Base-by-base conservation (phyloP, 2,113 vertebrate species). In the Sclerurus mexicanus region DNA sequence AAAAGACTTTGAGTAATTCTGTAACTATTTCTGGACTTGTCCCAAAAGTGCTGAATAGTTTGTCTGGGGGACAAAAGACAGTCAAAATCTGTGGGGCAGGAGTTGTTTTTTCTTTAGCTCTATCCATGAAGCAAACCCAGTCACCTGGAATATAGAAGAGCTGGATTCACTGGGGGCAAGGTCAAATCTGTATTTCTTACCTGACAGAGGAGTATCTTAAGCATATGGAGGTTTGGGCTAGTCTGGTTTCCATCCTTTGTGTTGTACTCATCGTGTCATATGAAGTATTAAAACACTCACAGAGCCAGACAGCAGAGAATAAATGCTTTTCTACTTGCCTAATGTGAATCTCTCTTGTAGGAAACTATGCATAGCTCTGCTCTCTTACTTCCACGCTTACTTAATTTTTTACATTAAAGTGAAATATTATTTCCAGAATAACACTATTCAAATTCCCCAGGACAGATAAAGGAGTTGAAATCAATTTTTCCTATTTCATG, bases 61-160 rank as follows among this genome's bases (percentile, higher is more conserved):
- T 86, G 19, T 76, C 30, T 53, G 22, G 39, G 27, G 55, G 8
- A 24, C 58, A 85, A 81, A 91, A 15, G 10, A 23, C 24, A n/a
- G 12, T 10, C 13, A 31, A 37, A 56, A n/a, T 59, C 56, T 0
- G 0, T 74, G 56, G 64, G 50, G 14, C 9, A 44, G 64, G 33
- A 71, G 30, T 23, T 74, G 50, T 6, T 52, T 91, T 95, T n/a
- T 13, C 35, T 78, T 81, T 33, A 77, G 19, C 17, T 62, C 58
- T 24, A 63, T 59, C 55, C 28, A 1, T 3, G 7, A 52, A 55
- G 18, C 21, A 58, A 78, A 90, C 33, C 0, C 42, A 67, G n/a
- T 58, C 50, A 83, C 35, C 76, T 68, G 55, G 40, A 50, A 16
- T 37, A 39, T 1, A 63, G 55, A 74, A 69, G n/a, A 77, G 20